Percentiles rank a stretch among this genome's conserved stretches.
Conservation (phyloP, 2,113 vertebrate genomes). For the Coptodon rendalli region DNA sequence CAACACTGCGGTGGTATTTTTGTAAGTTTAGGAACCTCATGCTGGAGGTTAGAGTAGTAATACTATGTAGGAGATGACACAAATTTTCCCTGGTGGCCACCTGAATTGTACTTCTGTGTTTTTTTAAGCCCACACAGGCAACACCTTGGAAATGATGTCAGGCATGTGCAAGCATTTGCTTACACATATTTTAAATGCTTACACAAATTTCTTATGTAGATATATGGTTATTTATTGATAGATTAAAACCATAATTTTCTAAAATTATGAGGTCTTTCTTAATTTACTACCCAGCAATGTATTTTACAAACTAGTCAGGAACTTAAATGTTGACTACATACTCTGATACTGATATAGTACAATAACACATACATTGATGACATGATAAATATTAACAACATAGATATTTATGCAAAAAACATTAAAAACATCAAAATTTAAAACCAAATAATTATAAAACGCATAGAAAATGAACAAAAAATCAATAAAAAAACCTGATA, state of each 20-base stretch:
- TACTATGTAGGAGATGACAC: background rate
- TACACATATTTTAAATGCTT: background rate
- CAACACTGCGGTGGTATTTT: background rate
- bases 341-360: background rate
- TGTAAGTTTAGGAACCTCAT: slow-evolving; percentile 23
- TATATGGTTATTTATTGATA: background rate
- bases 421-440: background rate
- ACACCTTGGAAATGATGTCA: background rate
- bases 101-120: background rate
- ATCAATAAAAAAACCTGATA: background rate
- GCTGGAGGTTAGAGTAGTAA: slow-evolving; percentile 16
- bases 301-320: background rate
- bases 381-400: background rate
- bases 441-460: background rate
- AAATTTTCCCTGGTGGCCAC: background rate
- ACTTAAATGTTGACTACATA: background rate
- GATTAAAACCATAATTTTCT: background rate
- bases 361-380: background rate
- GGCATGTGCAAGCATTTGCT: background rate
- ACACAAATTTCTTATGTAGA: background rate
- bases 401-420: background rate
- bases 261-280: background rate
- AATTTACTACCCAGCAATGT: background rate
- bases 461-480: background rate
- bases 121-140: background rate